phyloP scores from a whole-genome alignment of 1,140 invertebrate species.

The Lepidostoma basale region DNA sequence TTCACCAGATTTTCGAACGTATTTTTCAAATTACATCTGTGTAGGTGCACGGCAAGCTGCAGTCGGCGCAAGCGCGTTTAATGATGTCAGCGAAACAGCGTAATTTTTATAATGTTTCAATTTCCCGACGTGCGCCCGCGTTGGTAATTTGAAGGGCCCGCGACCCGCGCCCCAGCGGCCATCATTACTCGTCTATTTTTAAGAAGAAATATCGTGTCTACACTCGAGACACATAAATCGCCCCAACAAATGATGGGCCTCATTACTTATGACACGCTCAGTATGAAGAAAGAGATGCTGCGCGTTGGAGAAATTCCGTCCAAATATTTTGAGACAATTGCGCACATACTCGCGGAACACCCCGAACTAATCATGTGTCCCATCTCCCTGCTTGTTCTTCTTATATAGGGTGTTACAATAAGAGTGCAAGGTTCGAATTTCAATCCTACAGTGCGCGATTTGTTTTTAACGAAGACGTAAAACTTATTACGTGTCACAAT shows the following conservation, averaged over 20 bases:
- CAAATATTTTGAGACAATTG: slow-evolving; percentile 19
- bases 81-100: no score
- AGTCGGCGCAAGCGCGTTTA: no score
- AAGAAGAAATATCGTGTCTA: slow-evolving; percentile 42
- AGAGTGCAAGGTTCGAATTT: no score
- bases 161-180: not conserved
- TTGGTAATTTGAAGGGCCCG: slow-evolving; percentile 20
- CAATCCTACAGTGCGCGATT: no score
- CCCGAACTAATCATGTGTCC: not conserved
- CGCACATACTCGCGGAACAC: not conserved
- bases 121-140: no score
- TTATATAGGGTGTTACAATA: no score
- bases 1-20: no score
- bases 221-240: slow-evolving; percentile 44
- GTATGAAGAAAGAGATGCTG: slow-evolving; percentile 31
- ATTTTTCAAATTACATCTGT: no score
- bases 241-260: slow-evolving; percentile 43
- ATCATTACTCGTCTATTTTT: slow-evolving; percentile 37
- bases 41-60: no score
- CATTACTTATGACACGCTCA: slow-evolving; percentile 42
- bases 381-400: not conserved
- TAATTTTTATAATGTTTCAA: no score
- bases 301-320: slow-evolving; percentile 11
- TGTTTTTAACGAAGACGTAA: no score
- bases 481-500: no score